phyloP scores from a whole-genome alignment of 2,888 invertebrate genomes.

The Nematopogon swammerdamellus region DNA sequence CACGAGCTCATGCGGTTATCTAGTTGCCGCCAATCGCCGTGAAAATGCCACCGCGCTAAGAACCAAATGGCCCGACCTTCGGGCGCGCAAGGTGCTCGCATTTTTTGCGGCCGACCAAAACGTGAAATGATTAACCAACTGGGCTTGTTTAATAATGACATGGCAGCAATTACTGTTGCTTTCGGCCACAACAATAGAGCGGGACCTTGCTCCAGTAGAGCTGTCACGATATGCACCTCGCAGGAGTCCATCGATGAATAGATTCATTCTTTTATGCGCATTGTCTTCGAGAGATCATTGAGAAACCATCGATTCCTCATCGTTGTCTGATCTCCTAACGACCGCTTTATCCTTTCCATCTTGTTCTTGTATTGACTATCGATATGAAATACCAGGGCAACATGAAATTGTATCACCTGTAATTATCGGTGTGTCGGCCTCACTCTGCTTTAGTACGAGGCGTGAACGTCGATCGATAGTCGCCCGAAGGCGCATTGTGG shows the following conservation, averaged over 20 bases:
- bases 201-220: not conserved
- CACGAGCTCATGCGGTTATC: not conserved
- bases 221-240: not conserved
- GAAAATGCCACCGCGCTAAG: not conserved
- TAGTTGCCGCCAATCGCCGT: not conserved
- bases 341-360: no score
- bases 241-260: not conserved
- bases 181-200: not conserved
- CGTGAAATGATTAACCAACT: slow-evolving; percentile 36
- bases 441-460: not conserved
- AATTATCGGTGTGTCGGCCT: no score
- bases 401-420: no score
- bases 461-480: not conserved
- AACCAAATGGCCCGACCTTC: slow-evolving; percentile 25
- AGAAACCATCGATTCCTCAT: no score
- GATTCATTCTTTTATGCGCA: not conserved
- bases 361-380: no score
- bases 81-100: slow-evolving; percentile 33
- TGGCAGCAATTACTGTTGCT: not conserved
- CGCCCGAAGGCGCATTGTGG: slow-evolving; percentile 36
- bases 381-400: no score
- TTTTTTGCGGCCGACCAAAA: slow-evolving; percentile 41
- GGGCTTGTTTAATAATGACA: slow-evolving; percentile 3
- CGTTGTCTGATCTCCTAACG: no score
- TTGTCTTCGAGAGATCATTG: no score